phyloP scores from a whole-genome alignment of 2,888 invertebrate genomes.

The Sylvicola cinctus region DNA sequence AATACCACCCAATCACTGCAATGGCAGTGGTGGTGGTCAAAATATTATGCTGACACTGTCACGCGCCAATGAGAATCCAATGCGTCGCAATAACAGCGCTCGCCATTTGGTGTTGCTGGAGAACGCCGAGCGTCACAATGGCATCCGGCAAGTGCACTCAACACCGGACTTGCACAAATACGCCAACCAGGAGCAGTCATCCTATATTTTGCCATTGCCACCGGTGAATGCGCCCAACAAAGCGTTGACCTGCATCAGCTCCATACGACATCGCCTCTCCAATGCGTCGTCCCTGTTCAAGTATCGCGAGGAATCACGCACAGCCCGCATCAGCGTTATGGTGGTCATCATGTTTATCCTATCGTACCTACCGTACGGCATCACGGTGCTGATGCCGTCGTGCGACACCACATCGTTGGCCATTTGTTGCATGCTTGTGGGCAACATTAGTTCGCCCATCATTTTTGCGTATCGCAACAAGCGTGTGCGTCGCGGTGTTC shows the following conservation, averaged over 20 bases:
- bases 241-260: conserved; percentile 36
- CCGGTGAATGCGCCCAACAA: conserved; percentile 23
- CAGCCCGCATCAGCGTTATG: conserved; percentile 59
- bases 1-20: background rate
- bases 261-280: conserved; percentile 57
- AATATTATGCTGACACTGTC: conserved; percentile 22
- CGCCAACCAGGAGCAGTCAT: conserved; percentile 6
- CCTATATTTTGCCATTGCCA: conserved; percentile 9
- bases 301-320: conserved; percentile 73
- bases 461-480: conserved; percentile 27
- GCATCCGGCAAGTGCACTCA: conserved; percentile 11
- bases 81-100: conserved; percentile 24
- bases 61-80: conserved; percentile 19
- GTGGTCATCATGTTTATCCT: conserved; percentile 27
- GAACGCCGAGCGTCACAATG: conserved; percentile 4
- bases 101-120: conserved; percentile 19
- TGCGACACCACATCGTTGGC: conserved; percentile 18
- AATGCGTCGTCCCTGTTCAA: conserved; percentile 68
- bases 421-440: conserved; percentile 23
- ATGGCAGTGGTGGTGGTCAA: conserved; percentile 14
- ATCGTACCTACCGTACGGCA: conserved; percentile 24
- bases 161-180: conserved; percentile 23
- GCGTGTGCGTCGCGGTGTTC: conserved; percentile 24
- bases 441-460: conserved; percentile 24
- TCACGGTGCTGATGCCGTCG: conserved; percentile 21